These are phyloP conservation scores for Lampropteryx suffumata DNA, from an alignment of 2,888 invertebrate species.

Conservation along the genomic window DNA sequence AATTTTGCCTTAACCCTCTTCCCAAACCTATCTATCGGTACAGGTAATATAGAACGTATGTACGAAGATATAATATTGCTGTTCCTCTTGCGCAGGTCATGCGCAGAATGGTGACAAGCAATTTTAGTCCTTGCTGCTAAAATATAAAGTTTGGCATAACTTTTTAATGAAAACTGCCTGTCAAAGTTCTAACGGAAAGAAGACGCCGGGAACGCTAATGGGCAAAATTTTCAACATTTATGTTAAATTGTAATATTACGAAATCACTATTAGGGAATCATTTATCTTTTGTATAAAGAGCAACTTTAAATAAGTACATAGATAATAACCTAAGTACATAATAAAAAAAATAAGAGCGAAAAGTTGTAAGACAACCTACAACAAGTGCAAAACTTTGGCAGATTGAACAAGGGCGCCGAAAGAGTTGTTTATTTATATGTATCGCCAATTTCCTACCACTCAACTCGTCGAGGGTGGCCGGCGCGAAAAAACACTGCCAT, in stretches of 20 bases:
- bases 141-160: conserved; percentile 47
- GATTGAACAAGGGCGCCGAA: conserved; percentile 32
- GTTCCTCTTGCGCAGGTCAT: conserved; percentile 73
- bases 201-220: conserved; percentile 22
- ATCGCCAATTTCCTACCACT: conserved; percentile 53
- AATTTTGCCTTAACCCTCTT: conserved; percentile 51
- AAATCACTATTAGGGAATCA: not conserved
- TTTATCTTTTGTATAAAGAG: too few species aligned
- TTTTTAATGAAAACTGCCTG: conserved; percentile 45
- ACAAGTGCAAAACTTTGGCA: conserved; percentile 37
- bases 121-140: conserved; percentile 46
- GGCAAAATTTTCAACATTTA: conserved; percentile 22
- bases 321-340: not conserved
- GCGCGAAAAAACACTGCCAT: conserved; percentile 58
- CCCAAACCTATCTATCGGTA: conserved; percentile 30
- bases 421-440: conserved; percentile 49
- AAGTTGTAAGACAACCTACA: conserved; percentile 19
- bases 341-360: conserved; percentile 14
- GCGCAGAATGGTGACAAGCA: conserved; percentile 53
- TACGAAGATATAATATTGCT: conserved; percentile 35
- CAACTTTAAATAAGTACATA: too few species aligned
- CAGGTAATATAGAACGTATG: conserved; percentile 30
- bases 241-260: not conserved
- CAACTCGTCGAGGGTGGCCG: conserved; percentile 48
- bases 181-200: conserved; percentile 38